A percentile compares a stretch with the other conserved stretches of the same genome.
Evolutionary conservation across 92 coral and sea anemone species (phyloP).

Genomic region (Umimayanthus chanpuru): DNA sequence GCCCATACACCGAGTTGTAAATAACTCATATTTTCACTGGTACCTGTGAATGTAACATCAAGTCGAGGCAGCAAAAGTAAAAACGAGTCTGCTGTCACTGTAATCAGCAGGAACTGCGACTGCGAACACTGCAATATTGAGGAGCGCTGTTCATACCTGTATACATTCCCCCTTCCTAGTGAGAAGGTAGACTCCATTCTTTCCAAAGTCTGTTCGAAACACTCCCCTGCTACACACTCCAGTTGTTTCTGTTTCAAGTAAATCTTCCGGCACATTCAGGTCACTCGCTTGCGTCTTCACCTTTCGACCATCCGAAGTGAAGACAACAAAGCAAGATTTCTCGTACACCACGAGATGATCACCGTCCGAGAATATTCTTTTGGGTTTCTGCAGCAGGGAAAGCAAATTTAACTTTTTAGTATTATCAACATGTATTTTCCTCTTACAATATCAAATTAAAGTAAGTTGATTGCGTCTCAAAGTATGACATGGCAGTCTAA

Average conservation of each 20-base stretch:
- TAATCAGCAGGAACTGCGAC: no score
- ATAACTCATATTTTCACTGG: no score
- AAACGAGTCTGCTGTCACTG: no score
- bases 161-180: slow-evolving; percentile 9
- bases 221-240: slow-evolving; percentile 2
- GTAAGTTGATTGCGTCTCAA: no score
- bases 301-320: neutral
- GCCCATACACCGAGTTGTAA: no score
- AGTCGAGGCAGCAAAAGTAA: neutral
- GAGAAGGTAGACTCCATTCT: slow-evolving; percentile 11
- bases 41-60: no score
- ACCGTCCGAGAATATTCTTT: neutral
- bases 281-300: neutral
- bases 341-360: slow-evolving; percentile 22
- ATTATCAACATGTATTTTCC: neutral
- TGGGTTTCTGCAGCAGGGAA: neutral
- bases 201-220: slow-evolving; percentile 13
- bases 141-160: neutral
- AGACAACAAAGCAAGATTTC: neutral
- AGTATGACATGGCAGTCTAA: no score
- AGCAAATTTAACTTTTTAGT: no score
- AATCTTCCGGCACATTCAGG: neutral
- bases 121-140: neutral
- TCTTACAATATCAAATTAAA: neutral
- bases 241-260: neutral